Evolutionary conservation across 35 echinoderm and acorn worm genomes (phyloP), one percentile per base, ranked within the genome.

Genomic region (Apostichopus parvimensis): DNA sequence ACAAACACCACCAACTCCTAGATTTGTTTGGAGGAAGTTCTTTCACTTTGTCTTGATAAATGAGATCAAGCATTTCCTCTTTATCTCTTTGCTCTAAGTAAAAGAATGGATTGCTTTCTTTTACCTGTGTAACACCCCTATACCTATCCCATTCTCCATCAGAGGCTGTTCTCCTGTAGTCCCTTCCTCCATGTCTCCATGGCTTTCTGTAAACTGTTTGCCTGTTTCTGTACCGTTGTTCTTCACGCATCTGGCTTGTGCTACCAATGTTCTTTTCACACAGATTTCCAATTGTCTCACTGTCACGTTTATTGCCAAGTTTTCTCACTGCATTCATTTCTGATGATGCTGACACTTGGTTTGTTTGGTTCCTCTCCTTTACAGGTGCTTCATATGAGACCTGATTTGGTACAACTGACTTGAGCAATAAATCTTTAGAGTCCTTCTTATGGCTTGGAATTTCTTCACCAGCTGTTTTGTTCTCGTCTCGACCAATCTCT

Each of bases 101-200:
- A 52, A 88, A 26, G 86, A 88, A 88, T 18, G 86, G 86, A 54
- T 88, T 88, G 17, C 86, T 88, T 72, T 88, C 86, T 66, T 88
- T 88, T 6, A 88, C 86, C 62, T 88, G 61, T 6, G n/a, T 88
- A 22, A 88, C 86, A 72, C 86, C 86, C 25, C 86, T 88, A 54
- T 72, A 88, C 45, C 60, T 88, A 28, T 88, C 86, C 86, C 86
- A 88, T 52, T 88, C 86, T 54, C 72, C 66, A 88, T 72, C 86
- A 53, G 86, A 88, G 52, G 86, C 86, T 66, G 62, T 88, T 26
- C n/a, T 68, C 62, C 86, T 60, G 45, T 88, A 72, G 15, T 64
- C 64, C 23, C 61, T 88, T 25, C 55, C 20, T 20, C 54, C 81
- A 84, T 20, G n/a, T 75, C 71, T 75, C 7, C 14, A 75, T 75